Conservation (phyloP, 2,797 vertebrate genomes). For the Schizopygopsis malacanthus region DNA sequence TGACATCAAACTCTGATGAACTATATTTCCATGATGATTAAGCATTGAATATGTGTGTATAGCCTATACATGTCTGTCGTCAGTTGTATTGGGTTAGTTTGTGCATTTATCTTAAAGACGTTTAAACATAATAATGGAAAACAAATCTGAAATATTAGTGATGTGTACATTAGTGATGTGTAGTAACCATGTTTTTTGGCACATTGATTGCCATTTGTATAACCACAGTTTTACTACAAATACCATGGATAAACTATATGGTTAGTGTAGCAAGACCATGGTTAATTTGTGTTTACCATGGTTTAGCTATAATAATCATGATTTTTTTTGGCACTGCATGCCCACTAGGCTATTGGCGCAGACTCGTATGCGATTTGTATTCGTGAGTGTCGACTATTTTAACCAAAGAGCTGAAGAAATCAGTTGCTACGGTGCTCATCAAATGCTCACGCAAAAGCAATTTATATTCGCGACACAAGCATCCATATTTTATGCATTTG, state of each 20-base stretch:
- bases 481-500: not conserved
- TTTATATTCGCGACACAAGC: not conserved
- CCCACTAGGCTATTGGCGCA: no score
- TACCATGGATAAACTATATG: no score
- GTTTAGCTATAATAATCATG: no score
- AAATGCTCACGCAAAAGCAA: not conserved
- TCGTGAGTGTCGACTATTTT: not conserved
- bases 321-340: no score
- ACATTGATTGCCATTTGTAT: not conserved
- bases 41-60: not conserved
- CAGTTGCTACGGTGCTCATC: no score
- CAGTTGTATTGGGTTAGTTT: not conserved
- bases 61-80: not conserved
- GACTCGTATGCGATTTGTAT: no score
- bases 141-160: not conserved
- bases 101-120: not conserved
- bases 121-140: not conserved
- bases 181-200: not conserved
- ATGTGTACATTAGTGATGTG: not conserved
- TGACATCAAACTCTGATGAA: constrained; percentile 6
- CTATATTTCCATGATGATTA: not conserved
- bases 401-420: no score
- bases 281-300: not conserved
- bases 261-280: not conserved
- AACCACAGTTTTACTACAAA: not conserved